Percentiles rank a stretch among this genome's conserved stretches.
Evolutionary conservation across 2,888 invertebrate species (phyloP).

Genomic region (Lochmaea crataegi): DNA sequence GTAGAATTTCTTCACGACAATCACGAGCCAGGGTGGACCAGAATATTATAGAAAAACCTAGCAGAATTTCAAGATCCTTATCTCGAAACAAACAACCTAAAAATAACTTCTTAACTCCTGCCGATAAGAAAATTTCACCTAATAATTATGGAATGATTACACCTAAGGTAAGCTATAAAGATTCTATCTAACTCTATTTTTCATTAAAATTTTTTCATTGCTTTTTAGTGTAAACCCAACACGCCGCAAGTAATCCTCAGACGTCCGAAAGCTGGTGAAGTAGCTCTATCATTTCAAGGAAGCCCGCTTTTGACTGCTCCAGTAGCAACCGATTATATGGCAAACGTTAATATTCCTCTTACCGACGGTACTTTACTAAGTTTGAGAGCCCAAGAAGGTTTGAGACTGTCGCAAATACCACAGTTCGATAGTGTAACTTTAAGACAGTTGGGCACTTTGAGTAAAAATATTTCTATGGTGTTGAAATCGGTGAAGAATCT

Average conservation of each 20-base stretch:
- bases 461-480: slow-evolving; percentile 27
- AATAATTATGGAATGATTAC: slow-evolving; percentile 54
- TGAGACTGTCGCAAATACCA: slow-evolving; percentile 65
- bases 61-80: slow-evolving; percentile 49
- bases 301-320: slow-evolving; percentile 73
- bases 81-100: slow-evolving; percentile 45
- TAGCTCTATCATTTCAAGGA: slow-evolving; percentile 76
- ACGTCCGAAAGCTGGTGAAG: slow-evolving; percentile 73
- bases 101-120: slow-evolving; percentile 46
- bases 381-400: slow-evolving; percentile 69
- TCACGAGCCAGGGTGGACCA: neutral
- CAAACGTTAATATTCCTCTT: slow-evolving; percentile 76
- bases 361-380: slow-evolving; percentile 73
- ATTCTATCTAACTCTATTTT: too few relatives aligned
- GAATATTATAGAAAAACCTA: slow-evolving; percentile 18
- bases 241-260: slow-evolving; percentile 73
- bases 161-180: slow-evolving; percentile 59
- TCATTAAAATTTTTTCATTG: too few relatives aligned
- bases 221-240: slow-evolving; percentile 68
- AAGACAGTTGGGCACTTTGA: slow-evolving; percentile 61
- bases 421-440: slow-evolving; percentile 63
- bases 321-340: slow-evolving; percentile 66
- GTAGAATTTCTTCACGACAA: slow-evolving; percentile 40
- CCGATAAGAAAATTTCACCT: slow-evolving; percentile 38
- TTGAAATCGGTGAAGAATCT: neutral